Percentiles rank a stretch among this genome's conserved stretches.
These are phyloP conservation scores for Micromussa lordhowensis DNA, from an alignment of 92 coral and sea anemone species.

Conservation along the genomic window DNA sequence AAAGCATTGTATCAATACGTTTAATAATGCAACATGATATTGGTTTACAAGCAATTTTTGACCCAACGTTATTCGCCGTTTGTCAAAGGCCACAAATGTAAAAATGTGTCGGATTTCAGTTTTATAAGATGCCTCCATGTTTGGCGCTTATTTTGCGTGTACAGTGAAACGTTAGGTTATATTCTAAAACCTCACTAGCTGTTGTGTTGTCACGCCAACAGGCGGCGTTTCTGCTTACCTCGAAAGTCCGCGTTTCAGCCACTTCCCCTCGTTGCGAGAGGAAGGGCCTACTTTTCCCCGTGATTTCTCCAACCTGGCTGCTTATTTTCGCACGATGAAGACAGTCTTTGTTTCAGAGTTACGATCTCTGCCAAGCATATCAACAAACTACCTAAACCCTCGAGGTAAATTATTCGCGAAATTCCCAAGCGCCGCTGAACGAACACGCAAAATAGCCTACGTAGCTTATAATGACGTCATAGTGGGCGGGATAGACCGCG, in stretches of 20 bases:
- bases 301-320: conserved; percentile 53
- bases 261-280: conserved; percentile 50
- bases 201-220: conserved; percentile 29
- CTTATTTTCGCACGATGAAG: background rate
- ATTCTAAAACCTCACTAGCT: background rate
- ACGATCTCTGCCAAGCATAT: background rate
- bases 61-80: background rate
- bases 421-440: background rate
- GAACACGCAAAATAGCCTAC: background rate
- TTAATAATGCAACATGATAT: background rate
- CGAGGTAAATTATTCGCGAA: conserved; percentile 11
- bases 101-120: background rate
- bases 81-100: background rate
- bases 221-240: conserved; percentile 36
- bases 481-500: background rate
- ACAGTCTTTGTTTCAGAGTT: background rate
- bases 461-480: conserved; percentile 14
- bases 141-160: background rate
- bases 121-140: background rate
- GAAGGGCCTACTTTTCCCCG: conserved; percentile 49
- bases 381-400: background rate
- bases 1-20: background rate
- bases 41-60: background rate
- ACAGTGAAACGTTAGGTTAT: background rate
- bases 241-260: conserved; percentile 74